phyloP scores from a whole-genome alignment of 2,113 vertebrate genomes.

The Sander vitreus region DNA sequence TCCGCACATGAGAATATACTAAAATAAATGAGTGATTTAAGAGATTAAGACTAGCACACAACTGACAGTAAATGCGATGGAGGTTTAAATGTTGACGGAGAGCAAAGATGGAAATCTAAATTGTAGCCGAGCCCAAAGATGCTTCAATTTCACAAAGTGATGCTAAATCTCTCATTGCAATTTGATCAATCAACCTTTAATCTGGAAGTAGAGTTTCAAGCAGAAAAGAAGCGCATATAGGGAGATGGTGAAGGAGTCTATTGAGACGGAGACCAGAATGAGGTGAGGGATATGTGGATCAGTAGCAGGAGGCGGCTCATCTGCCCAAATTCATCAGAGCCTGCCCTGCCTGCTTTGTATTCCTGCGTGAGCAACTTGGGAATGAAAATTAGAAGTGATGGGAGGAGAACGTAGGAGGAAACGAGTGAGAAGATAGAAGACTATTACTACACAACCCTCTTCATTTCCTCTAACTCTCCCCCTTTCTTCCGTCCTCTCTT shows the following conservation, averaged over 20 bases:
- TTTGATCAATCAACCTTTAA: conserved; percentile 69
- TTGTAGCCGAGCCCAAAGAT: conserved; percentile 23
- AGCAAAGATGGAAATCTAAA: conserved; percentile 56
- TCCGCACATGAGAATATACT: conserved; percentile 3
- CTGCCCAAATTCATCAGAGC: conserved; percentile 67
- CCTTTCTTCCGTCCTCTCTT: conserved; percentile 5
- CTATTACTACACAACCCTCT: conserved; percentile 44
- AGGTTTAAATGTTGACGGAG: conserved; percentile 48
- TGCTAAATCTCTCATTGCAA: conserved; percentile 57
- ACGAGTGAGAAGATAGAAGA: conserved; percentile 49
- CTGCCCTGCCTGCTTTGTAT: conserved; percentile 73
- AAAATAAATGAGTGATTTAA: conserved; percentile 30
- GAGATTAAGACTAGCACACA: conserved; percentile 23
- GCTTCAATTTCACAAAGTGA: conserved; percentile 61
- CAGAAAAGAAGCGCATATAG: conserved; percentile 1
- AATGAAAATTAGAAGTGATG: conserved; percentile 72
- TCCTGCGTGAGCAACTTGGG: conserved; percentile 63
- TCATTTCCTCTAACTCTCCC: conserved; percentile 36
- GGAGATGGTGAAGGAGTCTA: conserved; percentile 41
- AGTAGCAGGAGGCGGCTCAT: conserved; percentile 69
- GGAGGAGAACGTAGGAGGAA: conserved; percentile 68
- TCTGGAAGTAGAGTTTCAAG: conserved; percentile 28
- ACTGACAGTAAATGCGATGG: conserved; percentile 23
- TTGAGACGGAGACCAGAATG: conserved; percentile 54
- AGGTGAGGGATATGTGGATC: conserved; percentile 66